phyloP scores from a whole-genome alignment of 1,140 invertebrate genomes.

The Philaenus spumarius region DNA sequence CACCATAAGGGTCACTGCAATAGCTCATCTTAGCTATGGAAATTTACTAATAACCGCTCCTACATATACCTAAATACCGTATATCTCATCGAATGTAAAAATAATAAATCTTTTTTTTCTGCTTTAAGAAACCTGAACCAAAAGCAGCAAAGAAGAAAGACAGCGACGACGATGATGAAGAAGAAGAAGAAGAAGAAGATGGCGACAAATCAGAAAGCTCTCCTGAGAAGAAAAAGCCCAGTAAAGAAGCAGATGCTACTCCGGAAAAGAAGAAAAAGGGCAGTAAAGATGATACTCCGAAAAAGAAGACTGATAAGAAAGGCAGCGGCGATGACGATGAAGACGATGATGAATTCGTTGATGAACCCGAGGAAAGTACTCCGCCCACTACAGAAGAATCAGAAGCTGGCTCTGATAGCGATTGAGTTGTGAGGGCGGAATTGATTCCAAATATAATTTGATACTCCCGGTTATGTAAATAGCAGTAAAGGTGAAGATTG shows the following conservation, averaged over 20 bases:
- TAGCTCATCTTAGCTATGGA: neutral
- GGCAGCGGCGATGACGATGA: conserved; percentile 38
- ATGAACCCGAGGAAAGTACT: conserved; percentile 39
- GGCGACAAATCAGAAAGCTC: neutral
- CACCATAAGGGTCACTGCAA: no score
- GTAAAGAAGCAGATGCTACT: conserved; percentile 28
- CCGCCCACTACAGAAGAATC: conserved; percentile 40
- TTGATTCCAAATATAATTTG: no score
- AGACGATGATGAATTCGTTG: conserved; percentile 37
- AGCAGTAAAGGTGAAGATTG: no score
- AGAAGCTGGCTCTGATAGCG: conserved; percentile 15
- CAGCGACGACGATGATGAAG: neutral
- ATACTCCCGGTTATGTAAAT: no score
- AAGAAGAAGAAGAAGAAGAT: neutral
- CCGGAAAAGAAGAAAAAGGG: conserved; percentile 21
- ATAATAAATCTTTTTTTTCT: conserved; percentile 11
- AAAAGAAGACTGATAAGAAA: conserved; percentile 25
- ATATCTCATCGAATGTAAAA: neutral
- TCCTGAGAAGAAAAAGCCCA: conserved; percentile 14
- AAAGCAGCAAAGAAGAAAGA: conserved; percentile 4
- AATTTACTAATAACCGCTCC: neutral
- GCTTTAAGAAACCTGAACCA: conserved; percentile 27
- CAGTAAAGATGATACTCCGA: conserved; percentile 13
- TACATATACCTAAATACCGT: neutral
- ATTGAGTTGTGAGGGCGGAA: neutral